Evolutionary conservation across 2,113 vertebrate species (phyloP).

Genomic region (Gobius niger): DNA sequence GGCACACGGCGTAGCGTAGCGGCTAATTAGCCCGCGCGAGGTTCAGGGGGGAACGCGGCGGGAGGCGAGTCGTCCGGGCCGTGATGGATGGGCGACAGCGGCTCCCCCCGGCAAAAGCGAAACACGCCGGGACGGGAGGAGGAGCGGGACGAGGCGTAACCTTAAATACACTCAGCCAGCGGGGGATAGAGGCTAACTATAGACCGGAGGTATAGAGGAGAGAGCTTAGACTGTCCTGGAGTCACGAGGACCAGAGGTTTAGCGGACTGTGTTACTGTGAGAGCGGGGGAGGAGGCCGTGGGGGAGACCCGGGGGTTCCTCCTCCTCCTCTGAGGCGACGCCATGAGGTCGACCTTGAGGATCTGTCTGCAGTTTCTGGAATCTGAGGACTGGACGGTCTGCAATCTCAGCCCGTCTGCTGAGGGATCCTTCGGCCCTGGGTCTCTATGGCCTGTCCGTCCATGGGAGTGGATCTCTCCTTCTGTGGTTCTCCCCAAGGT

Average conservation of each 20-base stretch:
- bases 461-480: too few species aligned
- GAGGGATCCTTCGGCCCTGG: too few species aligned
- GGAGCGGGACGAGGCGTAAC: not conserved
- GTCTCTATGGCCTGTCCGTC: too few species aligned
- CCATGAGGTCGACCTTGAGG: too few species aligned
- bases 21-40: slow-evolving; percentile 59
- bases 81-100: slow-evolving; percentile 67
- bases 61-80: slow-evolving; percentile 22
- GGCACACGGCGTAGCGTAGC: slow-evolving; percentile 39
- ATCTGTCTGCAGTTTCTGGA: too few species aligned
- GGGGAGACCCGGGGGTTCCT: too few species aligned
- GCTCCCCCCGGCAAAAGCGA: slow-evolving; percentile 60
- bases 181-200: slow-evolving; percentile 1
- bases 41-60: slow-evolving; percentile 21
- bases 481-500: too few species aligned
- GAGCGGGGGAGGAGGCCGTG: too few species aligned
- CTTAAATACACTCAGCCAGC: not conserved
- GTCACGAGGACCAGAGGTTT: not conserved
- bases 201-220: not conserved
- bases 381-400: too few species aligned
- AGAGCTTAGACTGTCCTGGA: not conserved
- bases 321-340: too few species aligned
- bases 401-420: too few species aligned
- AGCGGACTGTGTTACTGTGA: not conserved
- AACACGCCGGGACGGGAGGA: not conserved